Percentiles rank a stretch among this genome's conserved stretches.
These are phyloP conservation scores for Cyprinodon variegatus DNA, from an alignment of 2,113 vertebrate genomes.

Conservation along the genomic window DNA sequence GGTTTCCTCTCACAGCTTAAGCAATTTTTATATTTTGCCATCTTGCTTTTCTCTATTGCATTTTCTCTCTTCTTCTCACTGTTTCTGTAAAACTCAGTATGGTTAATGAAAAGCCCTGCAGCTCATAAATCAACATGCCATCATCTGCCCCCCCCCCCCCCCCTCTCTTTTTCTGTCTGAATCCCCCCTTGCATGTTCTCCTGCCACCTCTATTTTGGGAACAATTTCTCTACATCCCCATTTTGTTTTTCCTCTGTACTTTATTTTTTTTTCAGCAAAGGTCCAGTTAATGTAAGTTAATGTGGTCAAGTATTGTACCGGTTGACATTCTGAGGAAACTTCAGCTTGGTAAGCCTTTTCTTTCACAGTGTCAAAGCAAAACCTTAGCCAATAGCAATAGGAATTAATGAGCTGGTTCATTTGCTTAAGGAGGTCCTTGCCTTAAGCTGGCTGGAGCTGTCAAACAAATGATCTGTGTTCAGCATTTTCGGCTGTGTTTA, in stretches of 20 bases:
- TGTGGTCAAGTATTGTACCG: slow-evolving; percentile 49
- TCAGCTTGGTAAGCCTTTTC: slow-evolving; percentile 36
- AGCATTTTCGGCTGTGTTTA: slow-evolving; percentile 44
- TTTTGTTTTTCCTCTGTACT: slow-evolving; percentile 32
- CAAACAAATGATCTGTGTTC: slow-evolving; percentile 61
- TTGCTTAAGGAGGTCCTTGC: slow-evolving; percentile 51
- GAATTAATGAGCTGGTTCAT: slow-evolving; percentile 56
- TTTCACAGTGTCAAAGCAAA: slow-evolving; percentile 35
- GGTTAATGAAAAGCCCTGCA: slow-evolving; percentile 77
- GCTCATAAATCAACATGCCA: slow-evolving; percentile 80
- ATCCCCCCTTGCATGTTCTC: slow-evolving; percentile 38
- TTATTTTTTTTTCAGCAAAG: slow-evolving; percentile 17
- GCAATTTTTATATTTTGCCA: slow-evolving; percentile 23
- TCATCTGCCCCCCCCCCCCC: slow-evolving; percentile 68
- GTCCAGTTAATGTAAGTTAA: slow-evolving; percentile 26
- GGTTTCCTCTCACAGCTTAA: slow-evolving; percentile 7
- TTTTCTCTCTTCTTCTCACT: slow-evolving; percentile 25
- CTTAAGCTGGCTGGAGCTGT: slow-evolving; percentile 49
- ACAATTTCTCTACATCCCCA: slow-evolving; percentile 44
- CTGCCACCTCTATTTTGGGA: slow-evolving; percentile 52
- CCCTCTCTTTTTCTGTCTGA: slow-evolving; percentile 45
- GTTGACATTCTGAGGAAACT: slow-evolving; percentile 26
- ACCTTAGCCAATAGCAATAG: slow-evolving; percentile 38
- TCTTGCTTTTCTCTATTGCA: slow-evolving; percentile 6
- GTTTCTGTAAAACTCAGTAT: slow-evolving; percentile 70